Evolutionary conservation across 2,113 vertebrate species (phyloP).

Genomic region (Chiloscyllium plagiosum): DNA sequence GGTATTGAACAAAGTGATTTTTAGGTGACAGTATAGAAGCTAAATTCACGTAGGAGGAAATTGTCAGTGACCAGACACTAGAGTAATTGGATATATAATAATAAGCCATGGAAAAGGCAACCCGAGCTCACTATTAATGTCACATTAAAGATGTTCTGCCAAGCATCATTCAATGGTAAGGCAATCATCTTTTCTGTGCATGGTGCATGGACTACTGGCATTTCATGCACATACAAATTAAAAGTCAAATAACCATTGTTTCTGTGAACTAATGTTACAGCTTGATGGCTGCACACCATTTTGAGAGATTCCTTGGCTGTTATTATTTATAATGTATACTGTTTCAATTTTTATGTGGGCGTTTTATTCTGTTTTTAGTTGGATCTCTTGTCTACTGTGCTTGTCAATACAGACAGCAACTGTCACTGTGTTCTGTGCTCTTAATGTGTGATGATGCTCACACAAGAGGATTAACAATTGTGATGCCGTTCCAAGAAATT

Average conservation of each 20-base stretch:
- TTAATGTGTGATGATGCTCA: conserved; percentile 27
- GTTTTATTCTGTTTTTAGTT: conserved; percentile 30
- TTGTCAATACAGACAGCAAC: conserved; percentile 32
- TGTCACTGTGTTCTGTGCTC: conserved; percentile 11
- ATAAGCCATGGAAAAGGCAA: neutral
- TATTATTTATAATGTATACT: conserved; percentile 28
- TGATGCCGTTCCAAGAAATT: neutral
- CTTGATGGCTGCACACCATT: neutral
- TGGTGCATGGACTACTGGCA: neutral
- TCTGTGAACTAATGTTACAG: neutral
- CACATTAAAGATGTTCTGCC: neutral
- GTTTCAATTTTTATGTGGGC: conserved; percentile 26
- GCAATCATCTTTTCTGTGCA: neutral
- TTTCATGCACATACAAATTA: neutral
- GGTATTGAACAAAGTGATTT: neutral
- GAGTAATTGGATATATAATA: conserved; percentile 16
- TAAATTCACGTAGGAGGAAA: neutral
- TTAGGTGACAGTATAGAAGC: neutral
- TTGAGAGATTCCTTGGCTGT: conserved; percentile 8
- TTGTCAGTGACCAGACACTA: neutral
- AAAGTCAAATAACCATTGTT: neutral
- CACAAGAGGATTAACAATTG: conserved; percentile 25
- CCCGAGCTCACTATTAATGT: neutral
- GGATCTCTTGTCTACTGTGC: neutral
- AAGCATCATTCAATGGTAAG: neutral